phyloP scores from a whole-genome alignment of 1,140 invertebrate genomes.

The Aethina tumida region DNA sequence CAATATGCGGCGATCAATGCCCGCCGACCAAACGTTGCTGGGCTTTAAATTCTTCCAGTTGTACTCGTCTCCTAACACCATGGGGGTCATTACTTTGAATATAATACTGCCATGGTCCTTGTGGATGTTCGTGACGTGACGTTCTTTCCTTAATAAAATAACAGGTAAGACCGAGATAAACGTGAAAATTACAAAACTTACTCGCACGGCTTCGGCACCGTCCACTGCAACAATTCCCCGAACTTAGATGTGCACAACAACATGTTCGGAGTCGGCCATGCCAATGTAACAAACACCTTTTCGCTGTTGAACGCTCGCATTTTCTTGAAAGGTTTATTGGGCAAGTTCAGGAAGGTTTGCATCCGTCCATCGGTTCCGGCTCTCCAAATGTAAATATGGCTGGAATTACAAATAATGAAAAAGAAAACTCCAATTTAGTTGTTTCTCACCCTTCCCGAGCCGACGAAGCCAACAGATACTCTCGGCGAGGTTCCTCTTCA shows the following conservation, averaged over 20 bases:
- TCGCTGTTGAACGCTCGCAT: slow-evolving; percentile 20
- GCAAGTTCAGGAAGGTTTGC: slow-evolving; percentile 34
- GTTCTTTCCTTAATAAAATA: slow-evolving; percentile 11
- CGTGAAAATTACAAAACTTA: slow-evolving; percentile 13
- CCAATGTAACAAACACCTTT: slow-evolving; percentile 40
- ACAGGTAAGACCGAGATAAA: slow-evolving; percentile 3
- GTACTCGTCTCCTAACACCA: slow-evolving; percentile 12
- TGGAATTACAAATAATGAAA: slow-evolving; percentile 19
- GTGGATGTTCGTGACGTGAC: slow-evolving; percentile 37
- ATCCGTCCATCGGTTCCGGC: slow-evolving; percentile 44
- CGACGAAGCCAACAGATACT: slow-evolving; percentile 44
- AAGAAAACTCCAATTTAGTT: slow-evolving; percentile 4
- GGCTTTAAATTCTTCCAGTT: slow-evolving; percentile 15
- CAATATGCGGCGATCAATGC: slow-evolving; percentile 53
- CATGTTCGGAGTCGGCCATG: slow-evolving; percentile 44
- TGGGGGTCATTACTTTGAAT: slow-evolving; percentile 26
- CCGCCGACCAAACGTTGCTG: slow-evolving; percentile 45
- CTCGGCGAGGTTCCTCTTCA: slow-evolving; percentile 27
- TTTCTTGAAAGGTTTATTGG: slow-evolving; percentile 23
- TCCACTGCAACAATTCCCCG: slow-evolving; percentile 47
- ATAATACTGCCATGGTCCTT: slow-evolving; percentile 30
- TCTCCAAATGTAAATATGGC: slow-evolving; percentile 44
- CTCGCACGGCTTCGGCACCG: slow-evolving; percentile 26
- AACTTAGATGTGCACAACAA: slow-evolving; percentile 39
- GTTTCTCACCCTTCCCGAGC: slow-evolving; percentile 38